Evolutionary conservation across 64 coral and sea anemone genomes (phyloP).

Genomic region (Hydrozoanthus tunicans): DNA sequence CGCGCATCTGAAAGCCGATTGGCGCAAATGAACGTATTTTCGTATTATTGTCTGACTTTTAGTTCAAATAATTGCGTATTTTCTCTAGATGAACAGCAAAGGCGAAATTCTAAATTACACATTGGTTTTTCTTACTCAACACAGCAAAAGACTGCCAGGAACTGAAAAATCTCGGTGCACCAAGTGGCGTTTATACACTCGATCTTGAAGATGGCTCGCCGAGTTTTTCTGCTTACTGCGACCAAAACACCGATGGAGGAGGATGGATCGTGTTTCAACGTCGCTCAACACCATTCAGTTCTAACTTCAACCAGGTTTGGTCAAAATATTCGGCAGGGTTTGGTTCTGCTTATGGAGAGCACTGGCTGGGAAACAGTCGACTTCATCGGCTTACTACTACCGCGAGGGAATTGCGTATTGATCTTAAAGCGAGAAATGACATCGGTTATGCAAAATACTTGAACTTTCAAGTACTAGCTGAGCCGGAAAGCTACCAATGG

Average conservation of each 20-base stretch:
- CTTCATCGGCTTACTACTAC: not conserved
- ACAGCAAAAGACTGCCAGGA: not conserved
- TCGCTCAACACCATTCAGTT: not conserved
- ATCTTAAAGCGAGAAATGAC: not conserved
- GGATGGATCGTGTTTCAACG: slow-evolving; percentile 7
- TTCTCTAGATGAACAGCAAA: too few relatives aligned
- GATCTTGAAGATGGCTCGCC: not conserved
- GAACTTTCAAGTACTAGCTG: not conserved
- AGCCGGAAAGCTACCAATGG: not conserved
- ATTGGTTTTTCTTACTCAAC: not conserved
- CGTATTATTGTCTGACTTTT: too few relatives aligned
- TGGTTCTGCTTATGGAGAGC: not conserved
- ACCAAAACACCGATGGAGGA: not conserved
- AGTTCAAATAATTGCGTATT: too few relatives aligned
- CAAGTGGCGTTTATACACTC: slow-evolving; percentile 1
- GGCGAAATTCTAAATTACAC: too few relatives aligned
- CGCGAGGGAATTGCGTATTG: not conserved
- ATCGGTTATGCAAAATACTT: not conserved
- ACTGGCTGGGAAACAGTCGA: not conserved
- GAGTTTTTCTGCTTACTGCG: not conserved
- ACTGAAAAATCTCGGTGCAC: not conserved
- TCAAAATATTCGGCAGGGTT: not conserved
- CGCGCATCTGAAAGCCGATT: too few relatives aligned
- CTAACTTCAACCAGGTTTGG: not conserved
- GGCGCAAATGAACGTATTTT: too few relatives aligned